Base-by-base conservation (phyloP, 2,888 invertebrate species). In the Cistogaster globosa region DNA sequence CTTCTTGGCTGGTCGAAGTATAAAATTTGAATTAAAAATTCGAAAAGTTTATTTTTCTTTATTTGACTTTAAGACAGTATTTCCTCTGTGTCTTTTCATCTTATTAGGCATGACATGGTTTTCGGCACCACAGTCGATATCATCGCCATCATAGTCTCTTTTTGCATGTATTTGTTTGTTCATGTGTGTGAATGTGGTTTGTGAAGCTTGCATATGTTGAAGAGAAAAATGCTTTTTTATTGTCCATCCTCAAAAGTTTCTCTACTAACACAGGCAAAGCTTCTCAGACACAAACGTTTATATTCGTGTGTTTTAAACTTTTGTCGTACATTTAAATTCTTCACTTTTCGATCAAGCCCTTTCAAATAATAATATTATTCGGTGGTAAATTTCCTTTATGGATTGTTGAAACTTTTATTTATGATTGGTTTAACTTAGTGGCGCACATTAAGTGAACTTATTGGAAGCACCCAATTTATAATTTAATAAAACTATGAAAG, bases 131-230 rank as follows among this genome's bases (percentile, higher is more conserved):
- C 16, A 22, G 22, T 18, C 51, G 18, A 18, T 51, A 32, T n/a
- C 36, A 18, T 26, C 26, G 51, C 26, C 26, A 38, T 42, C 26
- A 14, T 53, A 48, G 68, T 57, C 22, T 22, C 26, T 26, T 26
- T 26, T 51, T 53, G 14, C 48, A n/a, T 62, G 22, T 53, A 51
- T 26, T 26, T 75, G 1, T 26, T 38, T 45, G 18, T 53, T 57
- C 38, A 16, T 60, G 51, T 62, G 42, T 62, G 60, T 42, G 78
- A 69, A 69, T 60, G 55, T 69, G 69, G 78, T 69, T 62, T 58
- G 7, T 53, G 26, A 38, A 48, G n/a, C n/a, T 53, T 20, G 18
- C 0, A 53, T 53, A 18, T 11, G 9, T 32, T 0, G 6, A 32
- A 32, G 6, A 7, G 32, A 26, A 26, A 18, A 51, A 51, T n/a